phyloP scores from a whole-genome alignment of 1,140 invertebrate genomes.

The Condylostylus longicornis region DNA sequence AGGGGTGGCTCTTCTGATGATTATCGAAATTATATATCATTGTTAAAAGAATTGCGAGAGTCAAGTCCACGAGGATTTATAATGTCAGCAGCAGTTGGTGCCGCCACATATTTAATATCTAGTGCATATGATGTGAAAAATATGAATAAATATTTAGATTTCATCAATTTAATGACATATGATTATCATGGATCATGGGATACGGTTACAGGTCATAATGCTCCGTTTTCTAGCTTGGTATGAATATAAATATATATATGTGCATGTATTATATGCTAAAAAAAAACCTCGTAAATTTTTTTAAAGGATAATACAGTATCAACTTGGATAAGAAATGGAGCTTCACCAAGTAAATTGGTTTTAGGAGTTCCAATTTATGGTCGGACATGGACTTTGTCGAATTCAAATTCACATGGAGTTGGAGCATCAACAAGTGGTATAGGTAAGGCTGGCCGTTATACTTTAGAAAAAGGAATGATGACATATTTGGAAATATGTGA shows the following conservation, averaged over 20 bases:
- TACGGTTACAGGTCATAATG: slow-evolving; percentile 38
- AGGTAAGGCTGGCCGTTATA: slow-evolving; percentile 50
- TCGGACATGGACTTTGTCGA: slow-evolving; percentile 42
- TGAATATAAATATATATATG: too few relatives aligned
- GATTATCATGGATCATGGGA: slow-evolving; percentile 35
- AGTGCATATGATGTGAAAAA: slow-evolving; percentile 40
- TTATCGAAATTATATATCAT: slow-evolving; percentile 33
- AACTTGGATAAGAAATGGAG: not conserved
- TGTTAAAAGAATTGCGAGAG: slow-evolving; percentile 36
- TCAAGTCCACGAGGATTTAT: slow-evolving; percentile 31
- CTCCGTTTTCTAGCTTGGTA: too few relatives aligned
- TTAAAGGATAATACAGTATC: not conserved
- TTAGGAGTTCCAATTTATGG: slow-evolving; percentile 55
- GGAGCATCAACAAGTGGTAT: slow-evolving; percentile 38
- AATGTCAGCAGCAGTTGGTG: slow-evolving; percentile 37
- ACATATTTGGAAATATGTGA: slow-evolving; percentile 59
- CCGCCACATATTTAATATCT: slow-evolving; percentile 31
- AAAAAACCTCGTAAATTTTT: too few relatives aligned
- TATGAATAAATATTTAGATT: slow-evolving; percentile 43
- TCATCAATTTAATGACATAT: slow-evolving; percentile 22
- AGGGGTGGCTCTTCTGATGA: slow-evolving; percentile 36
- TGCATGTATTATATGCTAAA: too few relatives aligned
- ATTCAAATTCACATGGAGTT: slow-evolving; percentile 33
- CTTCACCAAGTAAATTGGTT: slow-evolving; percentile 38
- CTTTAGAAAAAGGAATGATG: slow-evolving; percentile 46